These are phyloP conservation scores for Holacanthus passer DNA, from an alignment of 2,113 vertebrate species.

Conservation along the genomic window DNA sequence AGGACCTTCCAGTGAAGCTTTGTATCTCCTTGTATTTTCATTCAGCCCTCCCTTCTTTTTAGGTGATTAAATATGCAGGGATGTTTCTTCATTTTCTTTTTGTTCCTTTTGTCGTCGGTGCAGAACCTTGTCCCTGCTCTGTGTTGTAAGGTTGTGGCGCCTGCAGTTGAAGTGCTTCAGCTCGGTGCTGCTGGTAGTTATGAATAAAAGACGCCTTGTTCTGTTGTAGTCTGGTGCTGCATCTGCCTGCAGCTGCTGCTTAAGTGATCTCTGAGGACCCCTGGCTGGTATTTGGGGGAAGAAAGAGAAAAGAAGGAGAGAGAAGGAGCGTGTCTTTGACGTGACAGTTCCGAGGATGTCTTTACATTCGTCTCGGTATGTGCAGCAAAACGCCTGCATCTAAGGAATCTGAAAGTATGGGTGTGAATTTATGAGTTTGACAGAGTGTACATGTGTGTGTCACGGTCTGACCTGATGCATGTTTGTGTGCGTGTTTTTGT, in stretches of 20 bases:
- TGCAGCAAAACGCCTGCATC: background rate
- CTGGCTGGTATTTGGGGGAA: conserved; percentile 38
- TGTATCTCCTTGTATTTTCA: conserved; percentile 26
- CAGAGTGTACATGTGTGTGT: conserved; percentile 10
- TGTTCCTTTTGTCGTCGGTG: background rate
- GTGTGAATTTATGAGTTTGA: conserved; percentile 13
- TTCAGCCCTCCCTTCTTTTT: background rate
- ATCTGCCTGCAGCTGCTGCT: conserved; percentile 54
- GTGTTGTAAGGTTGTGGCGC: conserved; percentile 29
- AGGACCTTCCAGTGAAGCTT: conserved; percentile 2
- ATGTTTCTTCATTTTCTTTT: conserved; percentile 20
- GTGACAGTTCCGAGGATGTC: background rate
- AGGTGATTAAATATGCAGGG: conserved; percentile 50
- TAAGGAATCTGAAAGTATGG: background rate
- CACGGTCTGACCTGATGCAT: background rate
- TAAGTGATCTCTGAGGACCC: conserved; percentile 57
- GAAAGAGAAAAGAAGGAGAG: conserved; percentile 26
- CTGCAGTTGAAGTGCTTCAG: conserved; percentile 49
- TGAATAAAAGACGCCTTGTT: conserved; percentile 68
- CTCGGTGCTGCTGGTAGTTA: conserved; percentile 53
- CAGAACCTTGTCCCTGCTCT: conserved; percentile 24
- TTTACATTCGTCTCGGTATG: background rate
- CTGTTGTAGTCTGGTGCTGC: conserved; percentile 60
- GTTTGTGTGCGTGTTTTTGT: background rate
- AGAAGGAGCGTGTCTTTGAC: conserved; percentile 5